These are phyloP conservation scores for Malthinus seriepunctatus DNA, from an alignment of 2,888 invertebrate genomes.

Conservation along the genomic window DNA sequence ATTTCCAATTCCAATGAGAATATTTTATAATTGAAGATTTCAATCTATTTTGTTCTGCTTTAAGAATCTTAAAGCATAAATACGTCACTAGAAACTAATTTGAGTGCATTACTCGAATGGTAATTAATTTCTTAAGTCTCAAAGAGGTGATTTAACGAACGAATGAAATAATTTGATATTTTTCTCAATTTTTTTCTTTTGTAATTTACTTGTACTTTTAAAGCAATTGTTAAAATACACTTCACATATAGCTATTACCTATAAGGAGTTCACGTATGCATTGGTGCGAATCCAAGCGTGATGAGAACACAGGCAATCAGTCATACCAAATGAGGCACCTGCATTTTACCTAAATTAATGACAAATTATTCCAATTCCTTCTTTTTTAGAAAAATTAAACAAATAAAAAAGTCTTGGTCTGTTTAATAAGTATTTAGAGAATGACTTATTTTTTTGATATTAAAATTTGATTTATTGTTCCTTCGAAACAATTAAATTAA, in stretches of 20 bases:
- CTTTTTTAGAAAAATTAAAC: slow-evolving; percentile 7
- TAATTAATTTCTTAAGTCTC: slow-evolving; percentile 25
- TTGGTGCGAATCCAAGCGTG: slow-evolving; percentile 36
- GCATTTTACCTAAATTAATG: slow-evolving; percentile 31
- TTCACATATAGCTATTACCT: slow-evolving; percentile 14
- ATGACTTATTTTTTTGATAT: background rate
- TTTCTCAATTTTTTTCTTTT: slow-evolving; percentile 5
- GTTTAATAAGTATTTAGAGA: slow-evolving; percentile 9
- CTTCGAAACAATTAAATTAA: too few relatives aligned
- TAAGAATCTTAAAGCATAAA: slow-evolving; percentile 20
- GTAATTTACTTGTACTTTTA: slow-evolving; percentile 9
- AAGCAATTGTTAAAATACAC: slow-evolving; percentile 18
- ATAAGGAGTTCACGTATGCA: slow-evolving; percentile 29
- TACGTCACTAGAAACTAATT: slow-evolving; percentile 23
- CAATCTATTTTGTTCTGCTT: slow-evolving; percentile 27
- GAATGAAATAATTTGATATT: background rate
- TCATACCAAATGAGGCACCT: slow-evolving; percentile 37
- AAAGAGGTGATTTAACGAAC: slow-evolving; percentile 1
- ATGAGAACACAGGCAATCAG: slow-evolving; percentile 39
- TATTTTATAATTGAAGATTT: slow-evolving; percentile 28
- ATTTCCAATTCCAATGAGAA: slow-evolving; percentile 28
- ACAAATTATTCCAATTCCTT: slow-evolving; percentile 26
- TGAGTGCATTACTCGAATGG: slow-evolving; percentile 24
- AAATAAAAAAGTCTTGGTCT: slow-evolving; percentile 17
- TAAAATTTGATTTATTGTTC: too few relatives aligned